Evolutionary conservation across 2,113 vertebrate species (phyloP).

Genomic region (Orthonyx spaldingii): DNA sequence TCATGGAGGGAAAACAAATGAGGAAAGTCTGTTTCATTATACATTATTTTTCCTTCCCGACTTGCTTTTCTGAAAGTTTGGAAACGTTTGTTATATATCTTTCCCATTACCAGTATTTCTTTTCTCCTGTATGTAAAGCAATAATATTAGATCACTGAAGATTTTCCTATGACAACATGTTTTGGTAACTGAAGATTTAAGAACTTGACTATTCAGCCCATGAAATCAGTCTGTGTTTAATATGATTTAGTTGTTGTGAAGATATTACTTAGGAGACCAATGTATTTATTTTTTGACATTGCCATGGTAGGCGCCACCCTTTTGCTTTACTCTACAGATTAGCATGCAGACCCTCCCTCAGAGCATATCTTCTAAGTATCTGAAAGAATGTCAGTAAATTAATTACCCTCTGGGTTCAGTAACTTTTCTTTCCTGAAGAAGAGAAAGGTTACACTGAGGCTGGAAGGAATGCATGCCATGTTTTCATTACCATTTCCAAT

Average conservation of each 20-base stretch:
- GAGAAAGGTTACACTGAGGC: background rate
- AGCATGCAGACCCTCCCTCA: background rate
- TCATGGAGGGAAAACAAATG: background rate
- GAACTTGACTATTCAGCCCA: background rate
- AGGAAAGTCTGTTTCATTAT: background rate
- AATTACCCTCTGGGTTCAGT: background rate
- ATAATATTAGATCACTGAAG: background rate
- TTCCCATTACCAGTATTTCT: background rate
- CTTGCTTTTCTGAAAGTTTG: background rate
- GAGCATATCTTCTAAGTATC: background rate
- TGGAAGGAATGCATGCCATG: background rate
- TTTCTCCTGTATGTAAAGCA: background rate
- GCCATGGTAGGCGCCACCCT: background rate
- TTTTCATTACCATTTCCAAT: slow-evolving; percentile 29
- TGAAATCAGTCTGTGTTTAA: background rate
- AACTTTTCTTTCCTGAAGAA: background rate
- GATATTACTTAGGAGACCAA: background rate
- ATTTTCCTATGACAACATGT: background rate
- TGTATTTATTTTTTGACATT: background rate
- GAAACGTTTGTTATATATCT: background rate
- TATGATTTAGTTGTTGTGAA: background rate
- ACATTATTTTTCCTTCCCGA: background rate
- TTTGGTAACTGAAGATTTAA: background rate
- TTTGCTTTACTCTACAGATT: background rate
- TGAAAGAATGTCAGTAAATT: background rate